Base-by-base conservation (phyloP, 2,888 invertebrate genomes). In the Molorchus minor region DNA sequence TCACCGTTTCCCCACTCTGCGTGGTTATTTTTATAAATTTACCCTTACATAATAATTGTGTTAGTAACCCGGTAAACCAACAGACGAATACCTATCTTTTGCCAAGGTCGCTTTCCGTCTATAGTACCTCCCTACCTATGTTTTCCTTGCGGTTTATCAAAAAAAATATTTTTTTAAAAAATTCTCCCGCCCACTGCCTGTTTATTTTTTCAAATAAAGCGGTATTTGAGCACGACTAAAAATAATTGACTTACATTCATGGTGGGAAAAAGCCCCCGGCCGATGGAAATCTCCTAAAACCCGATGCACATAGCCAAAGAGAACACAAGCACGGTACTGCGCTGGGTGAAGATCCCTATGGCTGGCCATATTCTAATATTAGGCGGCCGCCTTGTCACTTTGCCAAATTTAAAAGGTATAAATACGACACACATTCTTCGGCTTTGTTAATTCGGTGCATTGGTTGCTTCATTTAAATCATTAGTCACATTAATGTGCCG, bases 361-460 rank as follows among this genome's bases (percentile, higher is more conserved):
- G 66, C 70, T 69, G 67, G 68, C 63, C 71, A 63, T 67, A 58
- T 52, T 74, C 77, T 77, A 77, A 75, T 73, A 74, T 76, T 75
- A 76, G 73, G 58, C 64, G 70, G 65, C 63, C 67, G 67, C 71
- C 69, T 76, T 77, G 77, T 75, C 73, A 72, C 65, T 61, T 72
- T 75, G 77, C 77, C 77, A 77, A 77, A 73, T 68, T 70, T 66
- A 47, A 45, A 45, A 36, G 61, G 67, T 73, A 73, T 73, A 69
- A 69, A 73, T 73, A 73, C 65, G 44, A 63, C 64, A 45, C 45
- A 58, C 62, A 65, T 65, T 65, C 65, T 63, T 63, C 61, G 54
- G 56, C 58, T 49, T 43, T 43, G 51, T 55, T 47, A 36, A 38
- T 38, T 20, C 15, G 25, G 38, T 33, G 21, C 36, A 21, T 16